Evolutionary conservation across 2,888 invertebrate species (phyloP), one percentile per base, ranked within the genome.

Genomic region (Philereme vetulata): DNA sequence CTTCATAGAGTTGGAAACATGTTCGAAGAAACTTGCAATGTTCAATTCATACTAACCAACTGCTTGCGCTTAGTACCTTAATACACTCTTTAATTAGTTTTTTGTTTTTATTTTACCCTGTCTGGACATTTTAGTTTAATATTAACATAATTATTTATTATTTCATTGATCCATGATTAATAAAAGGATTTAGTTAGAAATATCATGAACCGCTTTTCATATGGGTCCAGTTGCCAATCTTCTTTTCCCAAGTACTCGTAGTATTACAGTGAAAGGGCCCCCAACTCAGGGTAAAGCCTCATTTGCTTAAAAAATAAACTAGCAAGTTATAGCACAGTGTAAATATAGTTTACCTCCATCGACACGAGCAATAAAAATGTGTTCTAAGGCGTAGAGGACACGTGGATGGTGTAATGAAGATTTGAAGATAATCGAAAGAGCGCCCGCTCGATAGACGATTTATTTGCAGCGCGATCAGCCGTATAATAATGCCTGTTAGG

Each of bases 341-440:
- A 21, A 21, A 21, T 21, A 21, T 21, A 21, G 21, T 11, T 56
- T 42, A 36, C 50, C 4, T 45, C 32, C 34, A 43, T 55, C 42
- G 11, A 55, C 21, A 42, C 46, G 9, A 46, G 45, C 45, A 40
- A 50, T 53, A 52, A 56, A 58, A 54, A 11, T 43, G 34, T 46
- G 40, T 48, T 51, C 47, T 34, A 53, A 76, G 77, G 76, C 74
- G 75, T 74, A 44, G 55, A 79, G 76, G 79, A 82, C 83, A 84
- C 85, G 84, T 80, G 88, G 55, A 88, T 85, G 82, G 74, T 83
- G 86, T 92, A 92, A 93, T 92, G 92, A 92, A 92, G 92, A 92
- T 93, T 92, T 92, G 92, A 91, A 87, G 88, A 92, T 91, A 92
- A 93, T 92, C 92, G 92, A 92, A 92, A 90, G 85, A 85, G 85